phyloP scores from a whole-genome alignment of 2,797 vertebrate species.

The Onychomys torridus region DNA sequence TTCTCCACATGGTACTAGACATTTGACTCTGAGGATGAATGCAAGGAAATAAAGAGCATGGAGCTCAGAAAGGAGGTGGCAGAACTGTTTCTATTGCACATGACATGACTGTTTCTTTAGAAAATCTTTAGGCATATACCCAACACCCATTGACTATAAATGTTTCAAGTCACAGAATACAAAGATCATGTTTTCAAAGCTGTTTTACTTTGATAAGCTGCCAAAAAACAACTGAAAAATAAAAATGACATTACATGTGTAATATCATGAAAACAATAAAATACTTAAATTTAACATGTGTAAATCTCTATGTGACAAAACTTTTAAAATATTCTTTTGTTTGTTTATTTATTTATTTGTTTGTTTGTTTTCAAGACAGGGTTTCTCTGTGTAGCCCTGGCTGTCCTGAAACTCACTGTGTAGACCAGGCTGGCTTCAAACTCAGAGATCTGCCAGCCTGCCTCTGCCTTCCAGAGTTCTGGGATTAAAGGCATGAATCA shows the following conservation, averaged over 20 bases:
- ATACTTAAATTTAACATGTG: neutral
- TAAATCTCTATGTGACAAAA: neutral
- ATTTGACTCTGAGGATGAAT: neutral
- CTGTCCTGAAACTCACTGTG: neutral
- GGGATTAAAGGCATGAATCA: neutral
- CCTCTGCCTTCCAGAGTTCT: neutral
- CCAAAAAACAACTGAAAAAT: conserved; percentile 52
- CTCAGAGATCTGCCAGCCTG: neutral
- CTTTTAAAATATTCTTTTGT: neutral
- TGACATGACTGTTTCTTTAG: neutral
- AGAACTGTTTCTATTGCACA: neutral
- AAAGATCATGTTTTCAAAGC: neutral
- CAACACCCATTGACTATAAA: neutral
- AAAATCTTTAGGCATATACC: neutral
- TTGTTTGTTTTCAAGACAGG: neutral
- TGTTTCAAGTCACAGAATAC: conserved; percentile 16
- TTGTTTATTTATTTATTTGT: neutral
- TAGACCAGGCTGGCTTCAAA: neutral
- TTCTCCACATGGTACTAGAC: neutral
- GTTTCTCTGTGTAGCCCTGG: neutral
- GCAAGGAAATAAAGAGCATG: neutral
- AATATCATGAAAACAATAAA: conserved; percentile 22
- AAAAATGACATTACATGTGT: neutral
- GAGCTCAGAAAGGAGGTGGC: neutral
- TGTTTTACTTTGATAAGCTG: neutral